Evolutionary conservation across 2,113 vertebrate species (phyloP).

Genomic region (Crotalus viridis): DNA sequence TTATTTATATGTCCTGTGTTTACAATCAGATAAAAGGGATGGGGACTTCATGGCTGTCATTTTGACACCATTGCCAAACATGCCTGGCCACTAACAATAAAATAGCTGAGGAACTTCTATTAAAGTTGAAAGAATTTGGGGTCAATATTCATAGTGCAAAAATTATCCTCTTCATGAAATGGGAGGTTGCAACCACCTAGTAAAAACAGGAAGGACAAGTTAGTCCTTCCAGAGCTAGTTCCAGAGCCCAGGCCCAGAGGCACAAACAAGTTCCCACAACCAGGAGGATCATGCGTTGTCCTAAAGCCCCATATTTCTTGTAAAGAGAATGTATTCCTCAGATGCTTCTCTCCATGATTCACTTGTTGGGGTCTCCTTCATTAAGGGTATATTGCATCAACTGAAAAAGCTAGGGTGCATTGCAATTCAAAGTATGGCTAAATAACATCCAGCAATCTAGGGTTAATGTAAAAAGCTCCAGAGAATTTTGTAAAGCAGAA

Average conservation of each 20-base stretch:
- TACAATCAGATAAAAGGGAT: neutral
- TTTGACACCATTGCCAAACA: neutral
- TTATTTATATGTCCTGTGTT: neutral
- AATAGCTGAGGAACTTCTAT: neutral
- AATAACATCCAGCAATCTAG: neutral
- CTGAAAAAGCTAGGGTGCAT: neutral
- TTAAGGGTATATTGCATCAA: neutral
- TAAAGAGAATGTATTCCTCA: neutral
- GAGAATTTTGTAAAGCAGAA: neutral
- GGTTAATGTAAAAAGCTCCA: neutral
- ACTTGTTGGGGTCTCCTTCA: neutral
- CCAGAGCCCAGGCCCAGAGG: neutral
- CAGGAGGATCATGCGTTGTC: neutral
- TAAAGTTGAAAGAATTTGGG: neutral
- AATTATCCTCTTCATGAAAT: neutral
- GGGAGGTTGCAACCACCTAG: neutral
- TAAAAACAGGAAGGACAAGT: neutral
- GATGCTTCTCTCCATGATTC: neutral
- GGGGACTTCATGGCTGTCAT: neutral
- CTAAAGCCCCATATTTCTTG: neutral
- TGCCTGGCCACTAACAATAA: neutral
- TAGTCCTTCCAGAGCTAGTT: too few relatives aligned
- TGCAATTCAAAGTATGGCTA: neutral
- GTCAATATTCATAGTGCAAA: neutral
- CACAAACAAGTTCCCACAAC: neutral